phyloP scores from a whole-genome alignment of 2,888 invertebrate genomes.

The Nipponacmea schrenckii region DNA sequence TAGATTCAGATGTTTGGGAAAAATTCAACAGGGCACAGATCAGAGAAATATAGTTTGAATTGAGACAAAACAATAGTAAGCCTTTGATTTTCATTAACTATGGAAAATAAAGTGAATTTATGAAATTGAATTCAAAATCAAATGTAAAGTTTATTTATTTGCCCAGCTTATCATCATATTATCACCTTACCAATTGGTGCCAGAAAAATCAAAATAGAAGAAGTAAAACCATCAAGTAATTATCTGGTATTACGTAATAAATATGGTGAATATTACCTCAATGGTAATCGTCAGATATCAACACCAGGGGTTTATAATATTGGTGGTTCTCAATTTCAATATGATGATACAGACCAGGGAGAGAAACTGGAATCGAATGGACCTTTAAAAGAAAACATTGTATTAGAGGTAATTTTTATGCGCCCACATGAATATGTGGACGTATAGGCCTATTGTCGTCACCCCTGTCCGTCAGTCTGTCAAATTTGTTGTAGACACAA shows the following conservation, averaged over 20 bases:
- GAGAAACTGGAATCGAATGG: slow-evolving; percentile 87
- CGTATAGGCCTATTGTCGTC: too few species aligned
- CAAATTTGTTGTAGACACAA: too few species aligned
- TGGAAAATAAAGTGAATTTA: too few species aligned
- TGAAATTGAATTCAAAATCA: too few species aligned
- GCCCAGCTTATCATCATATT: slow-evolving; percentile 90
- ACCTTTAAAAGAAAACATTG: slow-evolving; percentile 89
- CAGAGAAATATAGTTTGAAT: too few species aligned
- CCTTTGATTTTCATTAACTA: too few species aligned
- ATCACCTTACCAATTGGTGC: slow-evolving; percentile 90
- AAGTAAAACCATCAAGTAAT: slow-evolving; percentile 85
- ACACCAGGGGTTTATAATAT: slow-evolving; percentile 84
- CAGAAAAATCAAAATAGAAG: slow-evolving; percentile 86
- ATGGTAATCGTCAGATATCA: slow-evolving; percentile 94
- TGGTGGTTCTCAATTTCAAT: slow-evolving; percentile 87
- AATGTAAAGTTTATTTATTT: too few species aligned
- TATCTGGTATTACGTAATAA: slow-evolving; percentile 89
- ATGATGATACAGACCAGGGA: slow-evolving; percentile 75
- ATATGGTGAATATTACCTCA: slow-evolving; percentile 86
- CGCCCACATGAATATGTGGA: too few species aligned
- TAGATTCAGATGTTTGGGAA: too few species aligned
- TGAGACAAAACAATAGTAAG: too few species aligned
- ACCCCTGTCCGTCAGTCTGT: too few species aligned
- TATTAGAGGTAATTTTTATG: slow-evolving; percentile 79
- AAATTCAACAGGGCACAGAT: too few species aligned